Evolutionary conservation across 1,140 invertebrate species (phyloP).

Genomic region (Chelonus insularis): DNA sequence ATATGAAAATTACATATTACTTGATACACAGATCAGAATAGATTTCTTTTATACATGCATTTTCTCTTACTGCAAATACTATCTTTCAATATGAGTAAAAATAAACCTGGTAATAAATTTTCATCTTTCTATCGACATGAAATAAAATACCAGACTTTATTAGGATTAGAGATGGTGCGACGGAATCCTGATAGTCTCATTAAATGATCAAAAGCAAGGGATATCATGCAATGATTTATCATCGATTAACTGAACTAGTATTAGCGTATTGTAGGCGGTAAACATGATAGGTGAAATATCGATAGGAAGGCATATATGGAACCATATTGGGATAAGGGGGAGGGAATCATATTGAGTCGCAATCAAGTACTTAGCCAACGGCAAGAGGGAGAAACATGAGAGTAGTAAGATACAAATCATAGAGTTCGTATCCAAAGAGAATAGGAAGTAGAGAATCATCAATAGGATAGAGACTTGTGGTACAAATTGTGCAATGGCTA

Average conservation of each 20-base stretch:
- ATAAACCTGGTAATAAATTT: no score
- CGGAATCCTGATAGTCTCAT: no score
- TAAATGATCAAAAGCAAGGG: not conserved
- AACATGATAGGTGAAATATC: slow-evolving; percentile 25
- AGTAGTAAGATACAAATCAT: not conserved
- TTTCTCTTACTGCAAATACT: no score
- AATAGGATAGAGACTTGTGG: not conserved
- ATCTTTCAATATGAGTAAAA: no score
- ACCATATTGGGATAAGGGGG: slow-evolving; percentile 39
- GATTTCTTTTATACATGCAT: no score
- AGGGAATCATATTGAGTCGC: slow-evolving; percentile 40
- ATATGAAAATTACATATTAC: no score
- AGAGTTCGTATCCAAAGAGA: not conserved
- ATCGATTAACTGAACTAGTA: slow-evolving; percentile 53
- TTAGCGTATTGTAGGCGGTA: slow-evolving; percentile 42
- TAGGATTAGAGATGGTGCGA: no score
- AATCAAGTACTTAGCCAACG: slow-evolving; percentile 42
- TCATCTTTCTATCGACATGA: no score
- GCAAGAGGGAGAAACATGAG: not conserved
- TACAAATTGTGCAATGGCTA: slow-evolving; percentile 1
- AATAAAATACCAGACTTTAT: no score
- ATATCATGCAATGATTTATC: slow-evolving; percentile 43
- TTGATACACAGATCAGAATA: no score
- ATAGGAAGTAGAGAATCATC: not conserved
- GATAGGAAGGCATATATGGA: slow-evolving; percentile 37